Evolutionary conservation across 2,797 vertebrate genomes (phyloP), one percentile per base, ranked within the genome.

Genomic region (Pseudocheirus occidentalis): DNA sequence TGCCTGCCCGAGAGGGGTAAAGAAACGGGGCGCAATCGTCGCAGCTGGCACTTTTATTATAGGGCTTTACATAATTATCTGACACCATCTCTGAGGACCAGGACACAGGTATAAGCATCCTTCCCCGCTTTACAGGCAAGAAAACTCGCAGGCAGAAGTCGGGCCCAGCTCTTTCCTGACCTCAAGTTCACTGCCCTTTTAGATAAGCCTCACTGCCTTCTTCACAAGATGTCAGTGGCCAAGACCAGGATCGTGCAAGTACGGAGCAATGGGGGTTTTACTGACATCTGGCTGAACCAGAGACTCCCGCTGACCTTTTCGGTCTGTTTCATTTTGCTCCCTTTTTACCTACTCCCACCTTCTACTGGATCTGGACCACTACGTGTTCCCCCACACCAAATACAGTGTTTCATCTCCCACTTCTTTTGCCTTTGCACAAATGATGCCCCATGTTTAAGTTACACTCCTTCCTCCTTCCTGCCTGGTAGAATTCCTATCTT

Each of bases 391-490:
- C 73, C 28, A 4, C 9, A 46, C 73, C 73, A 50, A 24, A 40
- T 87, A 27, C 73, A 46, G 1, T 11, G 24, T 87, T 18, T 18
- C 73, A 87, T 4, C 73, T 50, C 40, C 73, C 21, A 24, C 24
- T 50, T 46, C 31, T 66, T 31, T 81, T 81, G 73, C 40, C 4
- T 81, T 81, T 40, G 73, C n/a, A 27, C n/a, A 81, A 81, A 81
- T 10, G 40, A 81, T 81, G 21, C 18, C 73, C 40, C 73, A 46
- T 24, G 40, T 81, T 24, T 46, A 46, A 95, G 97, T 95, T 97
- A 96, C n/a, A 94, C 96, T 40, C 93, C 34, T 40, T 28, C 11
- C 7, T 24, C 0, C 34, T 16, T 18, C 11, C 16, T 31, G 55
- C 40, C 73, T 27, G 7, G 9, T 50, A 18, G 40, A 27, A 50